Evolutionary conservation across 2,113 vertebrate genomes (phyloP), one percentile per base, ranked within the genome.

Genomic region (Lates calcarifer): DNA sequence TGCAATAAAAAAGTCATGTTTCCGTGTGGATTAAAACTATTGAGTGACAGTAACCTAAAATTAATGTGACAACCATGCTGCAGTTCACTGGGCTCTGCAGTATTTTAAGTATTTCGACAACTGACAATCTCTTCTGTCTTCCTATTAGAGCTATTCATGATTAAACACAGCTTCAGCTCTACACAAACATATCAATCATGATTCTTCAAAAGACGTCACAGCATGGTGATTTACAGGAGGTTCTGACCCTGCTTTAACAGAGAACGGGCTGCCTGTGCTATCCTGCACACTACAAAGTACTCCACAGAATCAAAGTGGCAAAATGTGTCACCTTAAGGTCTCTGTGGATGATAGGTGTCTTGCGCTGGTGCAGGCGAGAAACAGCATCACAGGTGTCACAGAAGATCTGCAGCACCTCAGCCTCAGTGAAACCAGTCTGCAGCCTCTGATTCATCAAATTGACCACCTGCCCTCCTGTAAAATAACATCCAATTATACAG

Each of bases 401-500:
- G 92, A 99, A 99, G 90, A 99, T 97, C 93, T 98, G 97, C 47
- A 99, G 95, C 18, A 97, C 97, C 92, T 99, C 98, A 0, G 87
- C 91, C 92, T 99, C 98, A 0, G 96, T 97, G 92, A 99, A 99
- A 26, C 98, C 98, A 0, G 95, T 99, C 92, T 99, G 98, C 70
- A 99, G 92, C 69, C 97, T 96, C 73, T 99, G 98, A 89, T 99
- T 99, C 98, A 99, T 99, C 70, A 99, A 90, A 87, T 99, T 99
- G 66, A 99, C 98, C 80, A 99, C 98, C 77, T 99, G 98, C 1
- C 98, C 98, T 51, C 98, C 98, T 99, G 90, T 15, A 69, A 72
- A 79, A 80, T 49, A 68, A 72, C 1, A 86, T 17, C 6, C 20
- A 45, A 8, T 60, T 49, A 70, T 17, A 24, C 26, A 71, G 17